Evolutionary conservation across 1,140 invertebrate genomes (phyloP).

Genomic region (Heliconius melpomene): DNA sequence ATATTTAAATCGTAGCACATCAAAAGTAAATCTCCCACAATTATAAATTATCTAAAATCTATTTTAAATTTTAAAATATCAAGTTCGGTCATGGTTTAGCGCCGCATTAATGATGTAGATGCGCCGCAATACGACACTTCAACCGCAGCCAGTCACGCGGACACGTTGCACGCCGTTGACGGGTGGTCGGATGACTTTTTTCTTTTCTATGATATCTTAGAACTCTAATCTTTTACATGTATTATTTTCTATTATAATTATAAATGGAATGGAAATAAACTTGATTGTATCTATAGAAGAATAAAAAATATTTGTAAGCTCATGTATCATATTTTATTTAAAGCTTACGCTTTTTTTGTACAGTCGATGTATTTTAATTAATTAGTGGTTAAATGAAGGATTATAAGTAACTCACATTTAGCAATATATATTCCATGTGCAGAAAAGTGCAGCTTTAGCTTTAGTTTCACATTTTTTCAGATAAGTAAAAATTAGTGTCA

Average conservation of each 20-base stretch:
- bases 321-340: neutral
- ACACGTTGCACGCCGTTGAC: constrained; percentile 1
- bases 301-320: neutral
- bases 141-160: constrained; percentile 34
- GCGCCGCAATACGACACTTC: constrained; percentile 33
- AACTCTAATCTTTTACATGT: constrained; percentile 9
- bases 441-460: too few species aligned
- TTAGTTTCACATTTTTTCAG: neutral
- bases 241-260: constrained; percentile 15
- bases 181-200: constrained; percentile 18
- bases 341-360: too few species aligned
- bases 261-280: neutral
- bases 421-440: too few species aligned
- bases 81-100: constrained; percentile 22
- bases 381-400: too few species aligned
- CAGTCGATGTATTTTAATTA: too few species aligned
- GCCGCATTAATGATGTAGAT: constrained; percentile 30
- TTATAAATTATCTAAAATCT: neutral
- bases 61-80: constrained; percentile 12
- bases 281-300: neutral
- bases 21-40: neutral
- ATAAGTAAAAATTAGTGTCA: neutral
- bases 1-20: too few species aligned
- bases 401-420: too few species aligned
- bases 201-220: constrained; percentile 15